These are phyloP conservation scores for Athalia circularis DNA, from an alignment of 2,888 invertebrate species.

Conservation along the genomic window DNA sequence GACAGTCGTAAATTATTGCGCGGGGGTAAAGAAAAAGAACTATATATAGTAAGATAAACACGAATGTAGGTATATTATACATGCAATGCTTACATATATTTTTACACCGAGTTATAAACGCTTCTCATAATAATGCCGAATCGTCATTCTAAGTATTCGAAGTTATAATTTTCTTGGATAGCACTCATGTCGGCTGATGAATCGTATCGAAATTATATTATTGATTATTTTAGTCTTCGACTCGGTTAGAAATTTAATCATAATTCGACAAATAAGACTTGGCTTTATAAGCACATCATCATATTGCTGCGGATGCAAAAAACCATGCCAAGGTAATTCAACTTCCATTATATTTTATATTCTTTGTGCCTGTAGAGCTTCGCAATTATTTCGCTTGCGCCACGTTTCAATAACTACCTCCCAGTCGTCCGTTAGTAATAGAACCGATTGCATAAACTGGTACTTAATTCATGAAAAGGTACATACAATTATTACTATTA, in stretches of 20 bases:
- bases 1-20: constrained; percentile 35
- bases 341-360: background rate
- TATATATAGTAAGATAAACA: background rate
- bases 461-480: constrained; percentile 15
- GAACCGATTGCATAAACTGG: constrained; percentile 2
- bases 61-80: constrained; percentile 9
- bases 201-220: too few relatives aligned
- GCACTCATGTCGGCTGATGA: too few relatives aligned
- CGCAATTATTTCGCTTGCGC: constrained; percentile 13
- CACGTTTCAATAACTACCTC: constrained; percentile 19
- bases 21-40: constrained; percentile 23
- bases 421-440: constrained; percentile 3
- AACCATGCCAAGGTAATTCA: constrained; percentile 14
- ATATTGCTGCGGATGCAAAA: background rate
- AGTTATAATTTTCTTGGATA: constrained; percentile 6
- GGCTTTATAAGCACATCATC: constrained; percentile 1
- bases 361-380: background rate
- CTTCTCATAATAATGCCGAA: constrained; percentile 9
- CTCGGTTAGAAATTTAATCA: background rate
- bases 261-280: background rate
- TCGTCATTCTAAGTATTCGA: background rate
- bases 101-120: constrained; percentile 17
- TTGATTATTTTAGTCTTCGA: background rate
- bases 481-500: constrained; percentile 1
- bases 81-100: background rate